Evolutionary conservation across 2,113 vertebrate genomes (phyloP), one percentile per base, ranked within the genome.

Genomic region (Ciconia stormi): DNA sequence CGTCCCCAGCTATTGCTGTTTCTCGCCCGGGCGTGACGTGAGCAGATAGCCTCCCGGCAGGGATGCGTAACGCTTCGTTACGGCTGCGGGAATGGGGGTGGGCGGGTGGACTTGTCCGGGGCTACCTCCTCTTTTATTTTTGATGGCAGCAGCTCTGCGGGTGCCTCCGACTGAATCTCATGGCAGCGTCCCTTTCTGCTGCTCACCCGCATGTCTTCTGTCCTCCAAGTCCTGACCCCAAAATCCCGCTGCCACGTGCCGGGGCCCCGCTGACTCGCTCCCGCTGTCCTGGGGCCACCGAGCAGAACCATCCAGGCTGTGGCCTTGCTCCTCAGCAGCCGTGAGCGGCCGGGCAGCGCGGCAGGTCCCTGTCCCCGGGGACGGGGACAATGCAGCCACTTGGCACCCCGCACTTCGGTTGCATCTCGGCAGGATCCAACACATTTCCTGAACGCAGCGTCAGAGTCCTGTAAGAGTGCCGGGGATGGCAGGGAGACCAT

Each of bases 361-460:
- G 53, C 65, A 82, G 18, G 44, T 59, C 32, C 52, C 50, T 44
- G 32, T 69, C 63, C 32, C 13, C 6, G 10, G 27, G 66, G 32
- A 49, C 2, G 7, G 32, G 12, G 66, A 25, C 0, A 6, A 16
- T n/a, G 42, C 56, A 76, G n/a, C 38, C 42, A 27, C 30, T 89
- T 77, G 36, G 62, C 66, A 78, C 55, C 67, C 42, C 11, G 2
- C 0, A 1, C 26, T 77, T 86, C 3, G 4, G 34, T 8, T 5
- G 1, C 26, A 10, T 42, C 19, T 29, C 74, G 56, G 58, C 49
- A 65, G 44, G 76, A 72, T 61, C 40, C 53, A 63, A 36, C 5
- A 1, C 12, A 36, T 55, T 90, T 65, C 32, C 66, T 2, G 3
- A 83, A 18, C 0, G 0, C 3, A 7, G 20, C 30, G 63, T 83